A percentile compares a stretch with the other conserved stretches of the same genome.
Evolutionary conservation across 2,113 vertebrate genomes (phyloP).

Genomic region (Sialia sialis): DNA sequence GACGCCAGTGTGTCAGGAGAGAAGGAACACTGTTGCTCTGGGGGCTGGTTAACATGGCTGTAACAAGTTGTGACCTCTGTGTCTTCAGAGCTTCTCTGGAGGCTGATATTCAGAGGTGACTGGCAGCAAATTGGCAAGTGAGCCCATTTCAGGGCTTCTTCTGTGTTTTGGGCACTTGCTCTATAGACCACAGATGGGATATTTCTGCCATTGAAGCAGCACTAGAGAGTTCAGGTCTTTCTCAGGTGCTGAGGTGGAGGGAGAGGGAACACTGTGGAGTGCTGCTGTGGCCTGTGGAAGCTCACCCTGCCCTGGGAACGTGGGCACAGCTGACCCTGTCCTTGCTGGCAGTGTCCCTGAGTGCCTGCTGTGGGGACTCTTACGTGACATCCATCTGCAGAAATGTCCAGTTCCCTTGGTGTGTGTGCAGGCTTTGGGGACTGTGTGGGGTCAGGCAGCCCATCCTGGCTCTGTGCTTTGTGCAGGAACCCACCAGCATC

Average conservation of each 20-base stretch:
- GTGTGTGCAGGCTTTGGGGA: neutral
- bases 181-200: fast-evolving
- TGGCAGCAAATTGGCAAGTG: neutral
- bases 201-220: neutral
- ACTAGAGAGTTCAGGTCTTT: neutral
- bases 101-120: neutral
- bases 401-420: neutral
- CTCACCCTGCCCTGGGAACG: neutral
- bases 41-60: neutral
- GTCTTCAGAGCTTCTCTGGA: neutral
- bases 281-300: neutral
- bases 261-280: neutral
- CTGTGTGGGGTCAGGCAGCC: neutral
- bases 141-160: neutral
- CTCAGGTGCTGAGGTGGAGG: neutral
- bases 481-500: neutral
- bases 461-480: neutral
- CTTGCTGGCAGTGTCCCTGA: fast-evolving
- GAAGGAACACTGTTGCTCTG: neutral
- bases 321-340: neutral
- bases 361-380: neutral
- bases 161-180: neutral
- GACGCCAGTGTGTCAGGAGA: neutral
- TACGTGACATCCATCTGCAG: fast-evolving
- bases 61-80: neutral